Evolutionary conservation across 1,140 invertebrate species (phyloP).

Genomic region (Neoseiulus cucumeris): DNA sequence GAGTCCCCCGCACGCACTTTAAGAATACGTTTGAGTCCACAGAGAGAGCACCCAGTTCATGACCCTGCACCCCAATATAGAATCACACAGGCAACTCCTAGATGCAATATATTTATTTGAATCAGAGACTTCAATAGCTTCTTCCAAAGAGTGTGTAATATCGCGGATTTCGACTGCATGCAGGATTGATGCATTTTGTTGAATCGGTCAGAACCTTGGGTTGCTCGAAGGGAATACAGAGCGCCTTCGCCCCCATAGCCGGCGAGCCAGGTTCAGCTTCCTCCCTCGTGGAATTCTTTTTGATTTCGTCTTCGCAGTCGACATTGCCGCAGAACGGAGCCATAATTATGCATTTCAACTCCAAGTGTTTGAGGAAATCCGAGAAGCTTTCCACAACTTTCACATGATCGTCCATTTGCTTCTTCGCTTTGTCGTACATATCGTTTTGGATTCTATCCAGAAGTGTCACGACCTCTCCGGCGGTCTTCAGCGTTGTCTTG

Average conservation of each 20-base stretch:
- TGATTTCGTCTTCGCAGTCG: constrained; percentile 83
- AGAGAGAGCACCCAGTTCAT: too few species aligned
- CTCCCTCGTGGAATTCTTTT: constrained; percentile 75
- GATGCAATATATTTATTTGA: too few species aligned
- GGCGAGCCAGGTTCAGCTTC: constrained; percentile 42
- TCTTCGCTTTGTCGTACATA: constrained; percentile 55
- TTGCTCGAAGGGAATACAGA: constrained; percentile 91
- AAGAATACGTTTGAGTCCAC: too few species aligned
- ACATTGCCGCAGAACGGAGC: constrained; percentile 80
- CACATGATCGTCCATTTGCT: constrained; percentile 50
- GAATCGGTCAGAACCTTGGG: constrained; percentile 35
- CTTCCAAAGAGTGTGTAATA: constrained; percentile 84
- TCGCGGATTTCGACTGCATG: constrained; percentile 53
- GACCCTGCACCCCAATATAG: too few species aligned
- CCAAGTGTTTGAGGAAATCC: constrained; percentile 54
- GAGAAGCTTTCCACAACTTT: constrained; percentile 52
- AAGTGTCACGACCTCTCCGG: constrained; percentile 38
- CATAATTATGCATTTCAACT: constrained; percentile 69
- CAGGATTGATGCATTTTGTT: constrained; percentile 70
- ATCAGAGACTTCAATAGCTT: constrained; percentile 92
- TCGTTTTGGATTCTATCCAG: constrained; percentile 60
- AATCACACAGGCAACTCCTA: too few species aligned
- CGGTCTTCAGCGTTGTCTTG: constrained; percentile 46
- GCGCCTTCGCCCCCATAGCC: constrained; percentile 91
- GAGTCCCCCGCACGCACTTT: too few species aligned